Evolutionary conservation across 2,113 vertebrate species (phyloP).

Genomic region (Turdus rufiventris): DNA sequence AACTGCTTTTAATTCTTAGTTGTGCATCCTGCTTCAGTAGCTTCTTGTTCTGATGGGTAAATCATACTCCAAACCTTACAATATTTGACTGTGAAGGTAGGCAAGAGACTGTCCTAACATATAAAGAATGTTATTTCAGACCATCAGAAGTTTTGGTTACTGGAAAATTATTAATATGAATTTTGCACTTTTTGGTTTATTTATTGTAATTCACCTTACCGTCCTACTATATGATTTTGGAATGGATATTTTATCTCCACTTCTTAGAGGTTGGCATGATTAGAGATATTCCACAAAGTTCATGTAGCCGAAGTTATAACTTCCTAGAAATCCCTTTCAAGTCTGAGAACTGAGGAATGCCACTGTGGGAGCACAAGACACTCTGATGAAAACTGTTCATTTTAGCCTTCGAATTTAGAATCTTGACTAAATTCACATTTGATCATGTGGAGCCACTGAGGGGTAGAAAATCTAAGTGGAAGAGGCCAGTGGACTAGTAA

Average conservation of each 20-base stretch:
- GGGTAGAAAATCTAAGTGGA: background rate
- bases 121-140: background rate
- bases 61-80: background rate
- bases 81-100: background rate
- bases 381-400: background rate
- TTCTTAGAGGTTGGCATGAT: background rate
- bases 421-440: background rate
- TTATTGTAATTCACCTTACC: background rate
- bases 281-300: background rate
- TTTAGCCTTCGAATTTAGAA: background rate
- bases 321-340: background rate
- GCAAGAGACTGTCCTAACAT: background rate
- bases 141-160: background rate
- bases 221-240: background rate
- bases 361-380: background rate
- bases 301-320: background rate
- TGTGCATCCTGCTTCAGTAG: background rate
- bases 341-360: background rate
- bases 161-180: background rate
- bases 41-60: background rate
- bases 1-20: background rate
- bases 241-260: background rate
- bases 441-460: fast-evolving
- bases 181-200: background rate
- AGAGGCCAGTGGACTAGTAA: background rate